phyloP scores from a whole-genome alignment of 1,140 invertebrate species.

The Cydia fagiglandana region DNA sequence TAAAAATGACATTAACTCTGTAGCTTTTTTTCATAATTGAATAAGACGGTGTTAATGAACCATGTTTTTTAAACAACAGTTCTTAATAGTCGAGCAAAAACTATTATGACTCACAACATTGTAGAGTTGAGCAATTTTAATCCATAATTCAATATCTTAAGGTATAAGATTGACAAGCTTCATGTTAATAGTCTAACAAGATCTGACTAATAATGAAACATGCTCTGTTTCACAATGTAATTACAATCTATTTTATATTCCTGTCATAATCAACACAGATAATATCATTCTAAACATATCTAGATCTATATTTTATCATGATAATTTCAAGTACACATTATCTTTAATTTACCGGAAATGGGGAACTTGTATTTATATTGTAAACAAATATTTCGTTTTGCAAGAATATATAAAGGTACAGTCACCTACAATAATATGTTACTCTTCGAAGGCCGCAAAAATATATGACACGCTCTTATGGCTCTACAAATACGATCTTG shows the following conservation, averaged over 20 bases:
- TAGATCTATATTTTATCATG: neutral
- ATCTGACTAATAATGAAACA: conserved; percentile 6
- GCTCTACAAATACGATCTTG: too few relatives aligned
- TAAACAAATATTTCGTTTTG: too few relatives aligned
- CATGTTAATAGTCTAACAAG: neutral
- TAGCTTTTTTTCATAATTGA: too few relatives aligned
- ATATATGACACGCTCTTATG: too few relatives aligned
- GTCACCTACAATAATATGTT: too few relatives aligned
- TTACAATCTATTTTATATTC: neutral
- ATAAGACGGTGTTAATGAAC: too few relatives aligned
- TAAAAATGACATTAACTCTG: too few relatives aligned
- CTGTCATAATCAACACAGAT: neutral
- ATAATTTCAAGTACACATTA: neutral
- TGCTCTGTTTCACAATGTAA: neutral
- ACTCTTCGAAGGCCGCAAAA: too few relatives aligned
- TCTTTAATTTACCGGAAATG: too few relatives aligned
- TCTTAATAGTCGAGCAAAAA: neutral
- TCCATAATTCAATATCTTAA: neutral
- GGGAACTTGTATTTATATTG: too few relatives aligned
- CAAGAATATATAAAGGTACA: too few relatives aligned
- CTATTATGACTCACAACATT: neutral
- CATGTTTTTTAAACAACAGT: neutral
- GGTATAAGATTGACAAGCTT: neutral
- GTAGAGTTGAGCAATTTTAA: neutral
- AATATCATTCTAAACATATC: neutral